Percentiles rank a stretch among this genome's conserved stretches.
Evolutionary conservation across 2,888 invertebrate species (phyloP).

Genomic region (Acanthosepion pharaonis): DNA sequence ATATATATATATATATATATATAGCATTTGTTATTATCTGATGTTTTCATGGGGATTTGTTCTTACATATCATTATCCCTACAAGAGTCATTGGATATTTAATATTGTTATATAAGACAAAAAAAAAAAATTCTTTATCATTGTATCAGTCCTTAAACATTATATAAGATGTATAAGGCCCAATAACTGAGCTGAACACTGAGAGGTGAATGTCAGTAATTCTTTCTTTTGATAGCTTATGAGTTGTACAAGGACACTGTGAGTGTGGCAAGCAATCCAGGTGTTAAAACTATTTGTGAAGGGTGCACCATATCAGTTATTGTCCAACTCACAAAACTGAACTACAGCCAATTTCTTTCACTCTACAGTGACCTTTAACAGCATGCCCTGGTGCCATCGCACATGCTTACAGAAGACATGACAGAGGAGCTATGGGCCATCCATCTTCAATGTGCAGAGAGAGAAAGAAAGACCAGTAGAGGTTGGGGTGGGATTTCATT

Average conservation of each 20-base stretch:
- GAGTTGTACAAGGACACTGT: not conserved
- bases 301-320: not conserved
- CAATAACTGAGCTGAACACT: not conserved
- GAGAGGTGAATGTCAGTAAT: not conserved
- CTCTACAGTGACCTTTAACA: not conserved
- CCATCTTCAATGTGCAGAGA: not conserved
- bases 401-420: not conserved
- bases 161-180: not conserved
- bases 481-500: not conserved
- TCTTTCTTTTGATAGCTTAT: not conserved
- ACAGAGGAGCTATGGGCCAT: not conserved
- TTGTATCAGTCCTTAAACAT: not conserved
- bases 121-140: not conserved
- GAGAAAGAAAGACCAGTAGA: not conserved
- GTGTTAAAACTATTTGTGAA: not conserved
- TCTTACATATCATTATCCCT: not conserved
- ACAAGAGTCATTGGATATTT: not conserved
- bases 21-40: no score
- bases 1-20: no score
- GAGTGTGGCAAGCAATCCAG: not conserved
- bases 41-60: no score
- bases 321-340: not conserved
- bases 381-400: not conserved
- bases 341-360: not conserved
- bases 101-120: no score